phyloP scores from a whole-genome alignment of 2,797 vertebrate genomes.

The Hippocampus kuda region DNA sequence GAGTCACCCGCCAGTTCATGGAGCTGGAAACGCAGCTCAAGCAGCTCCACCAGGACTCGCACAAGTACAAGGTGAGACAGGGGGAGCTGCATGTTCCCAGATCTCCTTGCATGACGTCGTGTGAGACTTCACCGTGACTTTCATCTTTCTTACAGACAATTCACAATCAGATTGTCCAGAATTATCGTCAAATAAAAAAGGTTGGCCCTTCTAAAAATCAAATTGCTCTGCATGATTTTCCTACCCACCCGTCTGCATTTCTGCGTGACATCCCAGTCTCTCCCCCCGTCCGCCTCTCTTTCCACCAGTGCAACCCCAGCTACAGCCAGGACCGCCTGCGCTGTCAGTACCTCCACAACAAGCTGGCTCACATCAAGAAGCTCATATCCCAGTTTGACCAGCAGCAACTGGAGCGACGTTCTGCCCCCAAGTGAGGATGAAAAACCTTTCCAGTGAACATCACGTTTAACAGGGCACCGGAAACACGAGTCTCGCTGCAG shows the following conservation, averaged over 20 bases:
- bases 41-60: slow-evolving; percentile 71
- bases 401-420: slow-evolving; percentile 60
- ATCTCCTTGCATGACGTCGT: too few relatives aligned
- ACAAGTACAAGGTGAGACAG: slow-evolving; percentile 77
- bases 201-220: slow-evolving; percentile 41
- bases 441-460: background rate
- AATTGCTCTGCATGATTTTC: background rate
- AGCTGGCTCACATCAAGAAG: slow-evolving; percentile 90
- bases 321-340: slow-evolving; percentile 84
- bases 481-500: background rate
- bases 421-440: slow-evolving; percentile 19
- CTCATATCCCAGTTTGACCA: slow-evolving; percentile 87
- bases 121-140: background rate
- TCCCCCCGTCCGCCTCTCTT: background rate
- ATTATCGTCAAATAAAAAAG: slow-evolving; percentile 90
- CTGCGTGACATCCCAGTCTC: too few relatives aligned
- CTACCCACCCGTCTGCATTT: background rate
- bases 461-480: background rate
- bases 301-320: slow-evolving; percentile 79
- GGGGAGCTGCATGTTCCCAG: too few relatives aligned
- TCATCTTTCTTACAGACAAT: slow-evolving; percentile 65
- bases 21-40: slow-evolving; percentile 78
- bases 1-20: slow-evolving; percentile 79
- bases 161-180: slow-evolving; percentile 84
- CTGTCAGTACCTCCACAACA: slow-evolving; percentile 92